Evolutionary conservation across 2,113 vertebrate genomes (phyloP).

Genomic region (Turdus rufiventris): DNA sequence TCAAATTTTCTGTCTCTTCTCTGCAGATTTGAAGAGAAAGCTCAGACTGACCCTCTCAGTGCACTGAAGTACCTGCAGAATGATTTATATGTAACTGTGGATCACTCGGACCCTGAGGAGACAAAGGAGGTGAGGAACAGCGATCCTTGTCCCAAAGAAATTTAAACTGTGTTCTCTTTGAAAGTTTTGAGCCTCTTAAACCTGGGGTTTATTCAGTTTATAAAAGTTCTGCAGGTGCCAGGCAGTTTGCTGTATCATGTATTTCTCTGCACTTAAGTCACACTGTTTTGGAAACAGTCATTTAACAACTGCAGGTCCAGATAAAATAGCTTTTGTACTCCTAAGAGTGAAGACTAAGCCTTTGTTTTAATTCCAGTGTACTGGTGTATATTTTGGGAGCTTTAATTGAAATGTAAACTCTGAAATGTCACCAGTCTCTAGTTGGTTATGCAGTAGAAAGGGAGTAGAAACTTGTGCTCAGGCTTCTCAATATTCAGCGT

Average conservation of each 20-base stretch:
- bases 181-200: background rate
- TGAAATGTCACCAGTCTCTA: slow-evolving; percentile 28
- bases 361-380: slow-evolving; percentile 36
- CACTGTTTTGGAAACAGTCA: background rate
- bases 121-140: slow-evolving; percentile 88
- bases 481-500: background rate
- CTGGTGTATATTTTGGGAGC: slow-evolving; percentile 40
- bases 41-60: slow-evolving; percentile 91
- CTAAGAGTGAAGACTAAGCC: background rate
- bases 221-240: background rate
- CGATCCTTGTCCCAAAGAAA: background rate
- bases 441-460: background rate
- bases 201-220: background rate
- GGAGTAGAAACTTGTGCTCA: background rate
- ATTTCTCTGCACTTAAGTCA: background rate
- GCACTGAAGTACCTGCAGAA: slow-evolving; percentile 98
- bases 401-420: slow-evolving; percentile 53
- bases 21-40: slow-evolving; percentile 96
- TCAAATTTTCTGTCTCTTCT: background rate
- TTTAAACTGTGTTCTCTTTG: background rate
- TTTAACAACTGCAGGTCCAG: background rate
- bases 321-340: slow-evolving; percentile 22
- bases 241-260: background rate
- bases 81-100: slow-evolving; percentile 93
- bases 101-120: slow-evolving; percentile 95